A percentile compares a stretch with the other conserved stretches of the same genome.
These are phyloP conservation scores for Echeneis naucrates DNA, from an alignment of 2,797 vertebrate species.

Conservation along the genomic window DNA sequence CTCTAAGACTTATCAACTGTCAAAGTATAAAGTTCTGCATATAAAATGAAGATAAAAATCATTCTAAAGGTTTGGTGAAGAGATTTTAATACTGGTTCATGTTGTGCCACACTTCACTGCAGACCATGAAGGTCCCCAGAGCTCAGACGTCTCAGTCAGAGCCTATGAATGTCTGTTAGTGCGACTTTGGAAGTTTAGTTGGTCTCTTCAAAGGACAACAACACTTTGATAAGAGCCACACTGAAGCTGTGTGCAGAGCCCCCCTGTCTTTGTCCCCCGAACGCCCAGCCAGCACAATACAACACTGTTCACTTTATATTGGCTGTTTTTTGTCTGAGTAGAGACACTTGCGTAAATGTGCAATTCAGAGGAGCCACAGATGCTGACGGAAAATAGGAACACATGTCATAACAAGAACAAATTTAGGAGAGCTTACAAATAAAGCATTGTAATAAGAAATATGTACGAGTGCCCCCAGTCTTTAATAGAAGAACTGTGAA, in stretches of 20 bases:
- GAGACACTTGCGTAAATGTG: conserved; percentile 2
- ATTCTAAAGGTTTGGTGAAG: neutral
- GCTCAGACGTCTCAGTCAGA: conserved; percentile 20
- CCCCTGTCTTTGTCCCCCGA: neutral
- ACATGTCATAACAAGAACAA: neutral
- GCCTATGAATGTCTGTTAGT: conserved; percentile 27
- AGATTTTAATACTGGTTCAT: neutral
- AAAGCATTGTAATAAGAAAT: neutral
- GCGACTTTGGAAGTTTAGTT: conserved; percentile 41
- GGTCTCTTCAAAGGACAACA: conserved; percentile 53
- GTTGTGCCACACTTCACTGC: neutral
- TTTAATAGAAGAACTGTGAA: too few relatives aligned
- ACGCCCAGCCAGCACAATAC: conserved; percentile 48
- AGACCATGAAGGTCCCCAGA: conserved; percentile 24
- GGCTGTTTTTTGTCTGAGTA: conserved; percentile 38
- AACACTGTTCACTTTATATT: conserved; percentile 44
- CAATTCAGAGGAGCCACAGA: neutral
- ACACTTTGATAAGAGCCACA: conserved; percentile 55
- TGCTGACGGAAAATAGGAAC: neutral
- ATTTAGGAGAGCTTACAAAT: neutral
- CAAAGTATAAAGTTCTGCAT: too few relatives aligned
- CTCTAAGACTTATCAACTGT: neutral
- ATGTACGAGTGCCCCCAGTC: neutral
- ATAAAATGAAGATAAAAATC: too few relatives aligned
- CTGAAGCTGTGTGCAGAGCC: conserved; percentile 37